Conservation (phyloP, 1,140 invertebrate genomes). For the Capitella teleta region DNA sequence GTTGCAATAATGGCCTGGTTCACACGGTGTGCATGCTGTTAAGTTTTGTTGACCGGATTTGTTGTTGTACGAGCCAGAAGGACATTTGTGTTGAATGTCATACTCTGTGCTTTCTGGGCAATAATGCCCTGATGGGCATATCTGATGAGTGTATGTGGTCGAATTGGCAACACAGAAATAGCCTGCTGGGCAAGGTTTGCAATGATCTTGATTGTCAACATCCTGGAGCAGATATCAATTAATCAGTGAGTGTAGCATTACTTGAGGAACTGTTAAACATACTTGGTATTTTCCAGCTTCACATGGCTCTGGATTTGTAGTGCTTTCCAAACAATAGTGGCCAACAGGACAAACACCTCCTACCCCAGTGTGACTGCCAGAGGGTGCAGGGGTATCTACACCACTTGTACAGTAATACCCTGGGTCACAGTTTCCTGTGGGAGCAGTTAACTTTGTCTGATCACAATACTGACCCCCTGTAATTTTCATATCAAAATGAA, state of each 20-base stretch:
- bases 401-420: constrained; percentile 29
- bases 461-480: constrained; percentile 29
- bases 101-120: constrained; percentile 24
- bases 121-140: constrained; percentile 29
- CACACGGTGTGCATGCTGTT: constrained; percentile 24
- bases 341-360: constrained; percentile 33
- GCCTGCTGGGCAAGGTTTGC: constrained; percentile 27
- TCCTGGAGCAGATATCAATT: constrained; percentile 17
- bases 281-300: constrained; percentile 31
- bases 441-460: constrained; percentile 23
- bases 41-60: constrained; percentile 11
- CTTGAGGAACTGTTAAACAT: constrained; percentile 1
- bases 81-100: constrained; percentile 25
- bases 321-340: constrained; percentile 24
- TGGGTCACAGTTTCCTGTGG: constrained; percentile 22
- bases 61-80: constrained; percentile 30
- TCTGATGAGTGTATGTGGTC: constrained; percentile 22
- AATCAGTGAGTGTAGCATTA: neutral
- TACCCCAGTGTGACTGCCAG: constrained; percentile 23
- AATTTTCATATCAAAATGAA: neutral
- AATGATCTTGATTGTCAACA: constrained; percentile 19
- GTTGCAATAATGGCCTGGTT: constrained; percentile 30
- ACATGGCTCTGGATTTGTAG: constrained; percentile 24
- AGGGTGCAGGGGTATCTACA: constrained; percentile 24
- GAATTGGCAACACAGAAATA: constrained; percentile 33